Evolutionary conservation across 2,113 vertebrate species (phyloP).

Genomic region (Phalacrocorax brasilianus): DNA sequence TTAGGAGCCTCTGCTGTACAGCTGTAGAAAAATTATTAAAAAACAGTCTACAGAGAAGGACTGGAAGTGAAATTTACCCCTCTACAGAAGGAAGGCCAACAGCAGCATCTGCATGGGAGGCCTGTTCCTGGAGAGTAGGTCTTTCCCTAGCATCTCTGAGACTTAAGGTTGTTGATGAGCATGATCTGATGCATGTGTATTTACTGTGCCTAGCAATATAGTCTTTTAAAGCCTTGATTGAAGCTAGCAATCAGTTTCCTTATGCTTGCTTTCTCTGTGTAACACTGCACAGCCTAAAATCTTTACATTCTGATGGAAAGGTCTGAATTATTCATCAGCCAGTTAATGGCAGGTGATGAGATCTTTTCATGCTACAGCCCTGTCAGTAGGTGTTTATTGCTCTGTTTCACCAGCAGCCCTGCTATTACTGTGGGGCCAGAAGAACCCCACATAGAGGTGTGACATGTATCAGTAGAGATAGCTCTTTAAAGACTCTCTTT

Average conservation of each 20-base stretch:
- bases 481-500: conserved; percentile 78
- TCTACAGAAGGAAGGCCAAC: background rate
- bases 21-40: background rate
- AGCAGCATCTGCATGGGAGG: background rate
- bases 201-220: background rate
- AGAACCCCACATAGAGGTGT: conserved; percentile 47
- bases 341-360: conserved; percentile 78
- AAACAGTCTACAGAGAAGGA: background rate
- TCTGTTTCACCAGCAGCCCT: conserved; percentile 76
- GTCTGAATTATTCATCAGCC: conserved; percentile 82
- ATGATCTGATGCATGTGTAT: background rate
- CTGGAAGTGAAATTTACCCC: background rate
- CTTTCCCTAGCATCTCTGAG: background rate
- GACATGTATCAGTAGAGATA: conserved; percentile 71
- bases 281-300: conserved; percentile 51
- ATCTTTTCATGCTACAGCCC: conserved; percentile 71
- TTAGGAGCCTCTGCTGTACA: background rate
- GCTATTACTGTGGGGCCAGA: conserved; percentile 67
- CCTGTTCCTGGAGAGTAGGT: background rate
- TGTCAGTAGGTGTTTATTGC: conserved; percentile 83
- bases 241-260: conserved; percentile 47
- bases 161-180: background rate
- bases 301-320: conserved; percentile 56
- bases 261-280: background rate
- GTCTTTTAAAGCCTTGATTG: background rate